phyloP scores from a whole-genome alignment of 2,888 invertebrate genomes.

The Oligia strigilis region DNA sequence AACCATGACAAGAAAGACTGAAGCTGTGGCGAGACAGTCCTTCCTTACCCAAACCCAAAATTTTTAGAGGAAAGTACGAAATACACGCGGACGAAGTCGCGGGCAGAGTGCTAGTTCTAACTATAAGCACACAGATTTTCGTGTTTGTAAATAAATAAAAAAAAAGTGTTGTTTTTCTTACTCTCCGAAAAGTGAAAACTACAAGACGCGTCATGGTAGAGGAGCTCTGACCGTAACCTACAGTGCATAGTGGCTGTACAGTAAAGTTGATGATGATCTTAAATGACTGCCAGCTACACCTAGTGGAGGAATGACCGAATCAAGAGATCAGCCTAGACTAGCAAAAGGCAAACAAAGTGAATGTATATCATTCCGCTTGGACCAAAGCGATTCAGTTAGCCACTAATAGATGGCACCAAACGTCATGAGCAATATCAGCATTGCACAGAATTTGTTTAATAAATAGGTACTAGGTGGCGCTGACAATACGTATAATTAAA shows the following conservation, averaged over 20 bases:
- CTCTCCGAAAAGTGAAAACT: neutral
- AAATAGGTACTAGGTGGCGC: neutral
- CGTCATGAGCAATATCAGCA: neutral
- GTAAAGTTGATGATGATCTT: neutral
- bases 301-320: neutral
- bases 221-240: neutral
- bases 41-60: too few species aligned
- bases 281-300: neutral
- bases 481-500: neutral
- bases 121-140: too few species aligned
- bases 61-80: too few species aligned
- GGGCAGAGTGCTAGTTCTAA: too few species aligned
- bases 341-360: neutral
- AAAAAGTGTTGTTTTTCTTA: neutral
- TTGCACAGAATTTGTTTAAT: neutral
- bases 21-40: too few species aligned
- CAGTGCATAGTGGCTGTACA: neutral
- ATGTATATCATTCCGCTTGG: neutral
- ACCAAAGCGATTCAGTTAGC: neutral
- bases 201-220: neutral
- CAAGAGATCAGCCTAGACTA: neutral
- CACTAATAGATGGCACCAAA: slow-evolving; percentile 4
- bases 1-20: too few species aligned
- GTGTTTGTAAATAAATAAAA: neutral
- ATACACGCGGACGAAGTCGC: too few species aligned